Conservation (phyloP, 2,888 invertebrate species). For the Nesidiocoris tenuis region DNA sequence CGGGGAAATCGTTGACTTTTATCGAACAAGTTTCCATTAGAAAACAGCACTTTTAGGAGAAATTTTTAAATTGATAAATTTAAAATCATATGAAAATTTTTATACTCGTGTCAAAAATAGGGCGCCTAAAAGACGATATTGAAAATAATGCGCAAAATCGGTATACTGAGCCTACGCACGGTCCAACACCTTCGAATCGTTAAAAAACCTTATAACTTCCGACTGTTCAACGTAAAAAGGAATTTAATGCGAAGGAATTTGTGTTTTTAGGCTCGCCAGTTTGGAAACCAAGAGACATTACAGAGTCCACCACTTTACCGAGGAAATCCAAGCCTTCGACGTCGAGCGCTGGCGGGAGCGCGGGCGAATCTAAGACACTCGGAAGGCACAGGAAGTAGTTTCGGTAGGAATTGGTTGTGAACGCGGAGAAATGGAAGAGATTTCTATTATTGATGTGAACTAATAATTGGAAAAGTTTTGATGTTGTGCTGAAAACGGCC, state of each 20-base stretch:
- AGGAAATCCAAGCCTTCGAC: conserved; percentile 58
- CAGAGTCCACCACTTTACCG: conserved; percentile 65
- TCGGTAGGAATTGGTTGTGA: neutral
- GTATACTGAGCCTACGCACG: too few species aligned
- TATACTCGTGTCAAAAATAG: too few species aligned
- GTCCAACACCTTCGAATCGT: conserved; percentile 9
- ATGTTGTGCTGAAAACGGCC: neutral
- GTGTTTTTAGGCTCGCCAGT: conserved; percentile 84
- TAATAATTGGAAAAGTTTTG: neutral
- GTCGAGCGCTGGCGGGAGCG: conserved; percentile 28
- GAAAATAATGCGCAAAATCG: too few species aligned
- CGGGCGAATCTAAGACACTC: conserved; percentile 46
- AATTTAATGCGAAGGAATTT: conserved; percentile 40
- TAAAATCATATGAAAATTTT: too few species aligned
- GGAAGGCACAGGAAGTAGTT: conserved; percentile 45
- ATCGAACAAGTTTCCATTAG: too few species aligned
- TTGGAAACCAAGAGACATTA: conserved; percentile 92
- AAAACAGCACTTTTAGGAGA: too few species aligned
- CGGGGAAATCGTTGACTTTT: too few species aligned
- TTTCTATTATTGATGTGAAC: neutral
- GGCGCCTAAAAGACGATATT: too few species aligned
- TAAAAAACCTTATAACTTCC: conserved; percentile 1
- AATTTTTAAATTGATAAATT: too few species aligned
- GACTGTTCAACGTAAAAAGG: conserved; percentile 2
- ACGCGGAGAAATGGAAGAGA: conserved; percentile 6